phyloP scores from a whole-genome alignment of 2,888 invertebrate species.

The Prenolepis imparis region DNA sequence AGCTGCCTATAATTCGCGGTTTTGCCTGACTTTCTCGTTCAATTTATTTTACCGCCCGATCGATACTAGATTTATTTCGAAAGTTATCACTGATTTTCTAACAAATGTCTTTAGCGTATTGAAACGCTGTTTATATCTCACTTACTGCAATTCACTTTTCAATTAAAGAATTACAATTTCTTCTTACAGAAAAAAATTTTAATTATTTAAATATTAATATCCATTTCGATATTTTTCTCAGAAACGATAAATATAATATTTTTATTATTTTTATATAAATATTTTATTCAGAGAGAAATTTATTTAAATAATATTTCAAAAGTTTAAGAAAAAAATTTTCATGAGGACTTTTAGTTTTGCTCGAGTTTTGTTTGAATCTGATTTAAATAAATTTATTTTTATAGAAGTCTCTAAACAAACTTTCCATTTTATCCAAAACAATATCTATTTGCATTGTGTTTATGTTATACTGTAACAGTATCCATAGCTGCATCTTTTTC shows the following conservation, averaged over 20 bases:
- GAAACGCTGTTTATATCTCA: not conserved
- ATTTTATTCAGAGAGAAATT: not conserved
- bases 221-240: not conserved
- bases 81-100: not conserved
- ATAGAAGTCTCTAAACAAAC: not conserved
- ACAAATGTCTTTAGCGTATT: not conserved
- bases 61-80: not conserved
- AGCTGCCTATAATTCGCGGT: slow-evolving; percentile 74
- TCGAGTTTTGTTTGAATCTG: not conserved
- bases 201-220: not conserved
- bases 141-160: not conserved
- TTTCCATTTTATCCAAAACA: not conserved
- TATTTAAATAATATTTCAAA: not conserved
- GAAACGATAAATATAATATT: not conserved
- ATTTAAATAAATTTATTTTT: not conserved
- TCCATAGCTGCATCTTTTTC: not conserved
- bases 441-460: not conserved
- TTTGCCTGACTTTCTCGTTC: slow-evolving; percentile 33
- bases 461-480: not conserved
- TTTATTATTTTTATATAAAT: not conserved
- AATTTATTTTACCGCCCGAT: not conserved
- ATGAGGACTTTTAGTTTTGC: not conserved
- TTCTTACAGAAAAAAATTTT: not conserved
- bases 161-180: not conserved
- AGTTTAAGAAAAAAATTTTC: not conserved